Evolutionary conservation across 2,797 vertebrate species (phyloP), one percentile per base, ranked within the genome.

Genomic region (Coendou prehensilis): DNA sequence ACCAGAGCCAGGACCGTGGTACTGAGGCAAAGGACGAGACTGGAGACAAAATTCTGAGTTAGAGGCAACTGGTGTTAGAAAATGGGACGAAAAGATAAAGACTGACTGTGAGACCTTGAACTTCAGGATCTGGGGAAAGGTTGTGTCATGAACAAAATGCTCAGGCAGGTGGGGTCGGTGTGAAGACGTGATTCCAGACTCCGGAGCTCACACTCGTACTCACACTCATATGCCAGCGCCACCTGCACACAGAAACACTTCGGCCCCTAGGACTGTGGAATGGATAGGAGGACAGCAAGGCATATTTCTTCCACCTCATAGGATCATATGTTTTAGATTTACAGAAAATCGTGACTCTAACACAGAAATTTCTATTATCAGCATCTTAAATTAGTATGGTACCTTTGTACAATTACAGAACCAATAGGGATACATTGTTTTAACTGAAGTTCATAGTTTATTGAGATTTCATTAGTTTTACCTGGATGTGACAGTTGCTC

Each of bases 381-480:
- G 9, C 18, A 47, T 52, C 82, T 91, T 33, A 67, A 61, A 56
- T 88, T 67, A 69, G 33, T 57, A 52, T 37, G 30, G 52, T 20
- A 37, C 9, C 20, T 85, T n/a, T 37, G 28, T 45, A 78, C 0
- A 28, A 26, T 89, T 26, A 83, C 57, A 37, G 37, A 78, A 28
- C 22, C 28, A 69, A n/a, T 83, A 17, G 20, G 50, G 4, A 57
- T 56, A 23, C 3, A 9, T 73, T 57, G 50, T 61, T 80, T 47
- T 84, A 37, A 15, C 10, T 45, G 8, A 37, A n/a, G 59, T 54
- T 26, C 1, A 15, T 26, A 82, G 47, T 92, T 78, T 71, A 64
- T 78, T 94, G 61, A 82, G 9, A 86, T 52, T 63, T 73, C 33
- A 20, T 85, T 91, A 64, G 9, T 85, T 95, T 54, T n/a, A 57